phyloP scores from a whole-genome alignment of 2,888 invertebrate species.

The Euproctis similis region DNA sequence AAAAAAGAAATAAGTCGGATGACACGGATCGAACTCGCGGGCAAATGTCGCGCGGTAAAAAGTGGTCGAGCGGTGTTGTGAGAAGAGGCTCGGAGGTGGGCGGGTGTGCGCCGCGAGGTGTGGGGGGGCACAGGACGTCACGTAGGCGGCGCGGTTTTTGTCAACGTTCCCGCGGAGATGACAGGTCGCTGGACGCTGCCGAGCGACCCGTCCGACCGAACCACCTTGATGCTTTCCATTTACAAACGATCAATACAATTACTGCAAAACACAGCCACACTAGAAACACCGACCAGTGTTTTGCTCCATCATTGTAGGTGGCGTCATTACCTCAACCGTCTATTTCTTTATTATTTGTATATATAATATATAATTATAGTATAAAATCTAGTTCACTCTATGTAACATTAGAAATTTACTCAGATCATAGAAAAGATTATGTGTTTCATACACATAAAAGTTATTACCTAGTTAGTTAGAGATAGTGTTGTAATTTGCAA shows the following conservation, averaged over 20 bases:
- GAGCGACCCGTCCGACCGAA: conserved; percentile 49
- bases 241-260: conserved; percentile 20
- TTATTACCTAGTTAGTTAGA: no score
- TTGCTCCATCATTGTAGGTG: conserved; percentile 4
- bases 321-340: conserved; percentile 5
- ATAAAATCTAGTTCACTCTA: conserved; percentile 11
- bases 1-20: conserved; percentile 75
- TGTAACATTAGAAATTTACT: conserved; percentile 8
- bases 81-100: conserved; percentile 22
- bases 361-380: conserved; percentile 16
- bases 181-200: conserved; percentile 71
- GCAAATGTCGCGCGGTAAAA: conserved; percentile 76
- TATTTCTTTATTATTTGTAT: conserved; percentile 10
- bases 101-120: conserved; percentile 17
- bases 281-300: conserved; percentile 11
- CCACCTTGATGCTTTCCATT: conserved; percentile 59
- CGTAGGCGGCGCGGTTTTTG: conserved; percentile 74
- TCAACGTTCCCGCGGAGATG: conserved; percentile 75
- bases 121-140: conserved; percentile 60
- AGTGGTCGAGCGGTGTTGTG: conserved; percentile 59
- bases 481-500: no score
- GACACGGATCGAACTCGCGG: conserved; percentile 77
- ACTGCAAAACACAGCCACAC: conserved; percentile 13
- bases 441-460: no score
- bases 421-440: not conserved